These are phyloP conservation scores for Drosophila pseudoobscura DNA, from an alignment of 1,140 invertebrate species.

Conservation along the genomic window DNA sequence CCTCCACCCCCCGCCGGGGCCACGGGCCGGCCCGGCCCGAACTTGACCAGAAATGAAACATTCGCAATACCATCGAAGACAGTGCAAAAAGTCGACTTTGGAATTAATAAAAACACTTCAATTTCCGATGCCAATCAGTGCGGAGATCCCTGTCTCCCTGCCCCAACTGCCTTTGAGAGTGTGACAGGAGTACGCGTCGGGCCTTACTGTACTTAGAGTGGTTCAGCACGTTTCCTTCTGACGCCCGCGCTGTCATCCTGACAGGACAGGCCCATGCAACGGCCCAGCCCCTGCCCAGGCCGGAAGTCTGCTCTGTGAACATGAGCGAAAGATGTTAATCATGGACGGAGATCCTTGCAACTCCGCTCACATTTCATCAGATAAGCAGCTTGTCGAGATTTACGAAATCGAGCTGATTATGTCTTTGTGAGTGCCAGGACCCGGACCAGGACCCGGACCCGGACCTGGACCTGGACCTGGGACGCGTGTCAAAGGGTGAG, in stretches of 20 bases:
- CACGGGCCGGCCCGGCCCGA: background rate
- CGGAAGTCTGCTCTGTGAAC: conserved; percentile 53
- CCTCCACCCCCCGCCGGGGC: background rate
- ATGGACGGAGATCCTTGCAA: conserved; percentile 53
- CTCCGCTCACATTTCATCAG: conserved; percentile 78
- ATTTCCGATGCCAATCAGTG: conserved; percentile 74
- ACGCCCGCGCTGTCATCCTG: conserved; percentile 66
- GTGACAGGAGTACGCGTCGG: conserved; percentile 66
- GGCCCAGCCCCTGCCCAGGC: conserved; percentile 6
- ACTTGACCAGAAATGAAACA: conserved; percentile 62
- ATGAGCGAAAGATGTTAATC: conserved; percentile 69
- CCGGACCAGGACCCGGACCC: conserved; percentile 1
- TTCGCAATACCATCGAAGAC: conserved; percentile 33
- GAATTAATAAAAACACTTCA: conserved; percentile 79
- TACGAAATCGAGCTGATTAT: conserved; percentile 81
- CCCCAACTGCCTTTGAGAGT: background rate
- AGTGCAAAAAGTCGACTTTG: conserved; percentile 57
- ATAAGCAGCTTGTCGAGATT: conserved; percentile 82
- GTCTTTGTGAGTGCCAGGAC: conserved; percentile 51
- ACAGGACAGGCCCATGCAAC: conserved; percentile 23
- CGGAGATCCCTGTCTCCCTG: conserved; percentile 18
- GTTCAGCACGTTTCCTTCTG: conserved; percentile 40
- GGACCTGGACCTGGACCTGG: background rate
- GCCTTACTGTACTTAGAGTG: conserved; percentile 67
- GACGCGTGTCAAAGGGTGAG: conserved; percentile 69